Percentiles rank a stretch among this genome's conserved stretches.
These are phyloP conservation scores for Aplochiton taeniatus DNA, from an alignment of 2,797 vertebrate species.

Conservation along the genomic window DNA sequence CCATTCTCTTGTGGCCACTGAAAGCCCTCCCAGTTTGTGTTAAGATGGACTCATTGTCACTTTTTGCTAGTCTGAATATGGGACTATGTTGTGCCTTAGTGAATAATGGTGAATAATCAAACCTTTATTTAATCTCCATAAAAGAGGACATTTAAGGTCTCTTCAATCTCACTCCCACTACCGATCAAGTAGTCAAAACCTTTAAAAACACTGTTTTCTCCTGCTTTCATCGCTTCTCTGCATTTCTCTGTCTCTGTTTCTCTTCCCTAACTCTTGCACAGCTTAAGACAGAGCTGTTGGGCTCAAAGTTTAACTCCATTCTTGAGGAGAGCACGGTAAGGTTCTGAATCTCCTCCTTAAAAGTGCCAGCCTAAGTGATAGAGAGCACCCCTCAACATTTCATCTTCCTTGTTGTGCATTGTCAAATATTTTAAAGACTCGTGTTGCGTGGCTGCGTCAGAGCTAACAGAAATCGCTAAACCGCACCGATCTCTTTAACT, in stretches of 20 bases:
- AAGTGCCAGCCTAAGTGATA: slow-evolving; percentile 57
- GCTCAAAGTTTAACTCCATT: slow-evolving; percentile 89
- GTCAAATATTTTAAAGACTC: slow-evolving; percentile 47
- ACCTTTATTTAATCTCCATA: slow-evolving; percentile 51
- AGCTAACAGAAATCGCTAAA: slow-evolving; percentile 53
- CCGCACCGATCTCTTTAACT: slow-evolving; percentile 57
- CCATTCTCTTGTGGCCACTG: slow-evolving; percentile 48
- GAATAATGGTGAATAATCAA: slow-evolving; percentile 26
- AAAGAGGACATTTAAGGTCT: slow-evolving; percentile 19
- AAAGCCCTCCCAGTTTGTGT: slow-evolving; percentile 16
- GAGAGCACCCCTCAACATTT: slow-evolving; percentile 61
- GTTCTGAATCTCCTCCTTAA: slow-evolving; percentile 64
- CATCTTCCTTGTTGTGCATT: slow-evolving; percentile 60
- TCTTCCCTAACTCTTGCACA: slow-evolving; percentile 82
- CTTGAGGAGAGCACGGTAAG: slow-evolving; percentile 87
- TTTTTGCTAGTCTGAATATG: slow-evolving; percentile 38
- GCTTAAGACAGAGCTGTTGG: slow-evolving; percentile 89
- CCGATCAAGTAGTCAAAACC: slow-evolving; percentile 54
- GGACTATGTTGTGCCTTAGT: slow-evolving; percentile 48
- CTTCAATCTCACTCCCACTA: slow-evolving; percentile 44
- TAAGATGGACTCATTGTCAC: neutral
- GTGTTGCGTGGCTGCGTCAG: slow-evolving; percentile 61
- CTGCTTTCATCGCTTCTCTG: slow-evolving; percentile 82
- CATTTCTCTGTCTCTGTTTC: slow-evolving; percentile 78
- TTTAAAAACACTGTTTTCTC: slow-evolving; percentile 74